These are phyloP conservation scores for Tor tambroides DNA, from an alignment of 2,113 vertebrate species.

Conservation along the genomic window DNA sequence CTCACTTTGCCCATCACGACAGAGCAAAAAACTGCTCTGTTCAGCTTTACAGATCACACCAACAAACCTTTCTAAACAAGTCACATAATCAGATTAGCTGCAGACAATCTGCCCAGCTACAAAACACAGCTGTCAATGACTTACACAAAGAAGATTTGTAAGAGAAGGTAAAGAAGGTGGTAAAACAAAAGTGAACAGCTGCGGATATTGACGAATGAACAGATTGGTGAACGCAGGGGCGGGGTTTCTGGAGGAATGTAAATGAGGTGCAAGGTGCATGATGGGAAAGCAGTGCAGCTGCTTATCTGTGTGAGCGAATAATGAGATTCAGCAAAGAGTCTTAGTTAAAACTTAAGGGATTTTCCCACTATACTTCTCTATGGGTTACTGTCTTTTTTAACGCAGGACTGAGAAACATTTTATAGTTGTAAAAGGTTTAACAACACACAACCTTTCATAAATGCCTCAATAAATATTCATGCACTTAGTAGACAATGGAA, in stretches of 20 bases:
- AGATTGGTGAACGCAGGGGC: not conserved
- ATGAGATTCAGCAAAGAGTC: not conserved
- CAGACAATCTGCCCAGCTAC: not conserved
- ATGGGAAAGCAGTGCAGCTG: not conserved
- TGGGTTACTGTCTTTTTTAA: not conserved
- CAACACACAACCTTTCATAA: not conserved
- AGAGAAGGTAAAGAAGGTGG: conserved; percentile 61
- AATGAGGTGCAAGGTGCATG: not conserved
- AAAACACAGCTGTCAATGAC: not conserved
- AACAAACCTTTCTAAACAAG: not conserved
- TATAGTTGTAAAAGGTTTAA: not conserved
- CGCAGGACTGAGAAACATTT: not conserved
- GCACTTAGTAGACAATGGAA: not conserved
- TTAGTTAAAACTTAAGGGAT: not conserved
- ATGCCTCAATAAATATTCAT: not conserved
- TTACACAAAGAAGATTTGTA: not conserved
- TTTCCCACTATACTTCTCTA: not conserved
- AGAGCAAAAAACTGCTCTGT: not conserved
- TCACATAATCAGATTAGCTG: not conserved
- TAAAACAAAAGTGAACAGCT: conserved; percentile 17
- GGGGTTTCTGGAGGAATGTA: not conserved
- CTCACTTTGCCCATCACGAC: not conserved
- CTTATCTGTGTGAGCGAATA: not conserved
- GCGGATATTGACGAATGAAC: not conserved
- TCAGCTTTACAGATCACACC: not conserved